These are phyloP conservation scores for Polyommatus icarus DNA, from an alignment of 2,888 invertebrate species.

Conservation along the genomic window DNA sequence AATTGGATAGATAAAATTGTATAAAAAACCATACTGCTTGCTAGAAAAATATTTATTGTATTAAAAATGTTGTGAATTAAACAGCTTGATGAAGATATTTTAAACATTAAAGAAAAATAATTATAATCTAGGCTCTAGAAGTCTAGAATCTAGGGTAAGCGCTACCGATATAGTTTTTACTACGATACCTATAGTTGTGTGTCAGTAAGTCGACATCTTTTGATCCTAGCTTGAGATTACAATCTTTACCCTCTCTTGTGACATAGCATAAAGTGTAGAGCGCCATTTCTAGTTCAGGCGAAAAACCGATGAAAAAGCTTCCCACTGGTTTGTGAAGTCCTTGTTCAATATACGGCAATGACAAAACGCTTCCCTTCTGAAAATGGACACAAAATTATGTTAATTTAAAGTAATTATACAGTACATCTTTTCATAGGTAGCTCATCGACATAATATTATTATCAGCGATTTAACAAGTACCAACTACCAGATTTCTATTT, in stretches of 20 bases:
- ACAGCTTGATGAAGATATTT: background rate
- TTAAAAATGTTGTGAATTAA: background rate
- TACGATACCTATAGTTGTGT: constrained; percentile 86
- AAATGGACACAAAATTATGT: constrained; percentile 41
- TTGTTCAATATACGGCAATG: constrained; percentile 86
- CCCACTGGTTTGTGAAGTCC: constrained; percentile 88
- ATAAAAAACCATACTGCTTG: background rate
- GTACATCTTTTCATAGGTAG: background rate
- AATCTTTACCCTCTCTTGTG: constrained; percentile 85
- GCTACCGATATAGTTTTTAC: constrained; percentile 89
- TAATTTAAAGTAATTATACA: background rate
- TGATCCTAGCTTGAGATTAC: constrained; percentile 86
- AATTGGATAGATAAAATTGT: too few species aligned
- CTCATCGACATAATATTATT: too few species aligned
- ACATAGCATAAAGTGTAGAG: constrained; percentile 93
- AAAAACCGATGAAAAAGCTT: constrained; percentile 90
- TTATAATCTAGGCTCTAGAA: constrained; percentile 69
- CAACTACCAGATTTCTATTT: too few species aligned
- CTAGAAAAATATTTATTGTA: background rate
- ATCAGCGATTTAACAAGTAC: too few species aligned
- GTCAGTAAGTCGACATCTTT: constrained; percentile 87
- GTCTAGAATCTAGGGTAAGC: constrained; percentile 84
- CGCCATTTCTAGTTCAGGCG: constrained; percentile 95
- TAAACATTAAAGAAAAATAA: constrained; percentile 3
- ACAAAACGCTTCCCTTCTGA: constrained; percentile 89